Conservation (phyloP, 2,888 invertebrate genomes). For the Rambutsinella grinnellia region DNA sequence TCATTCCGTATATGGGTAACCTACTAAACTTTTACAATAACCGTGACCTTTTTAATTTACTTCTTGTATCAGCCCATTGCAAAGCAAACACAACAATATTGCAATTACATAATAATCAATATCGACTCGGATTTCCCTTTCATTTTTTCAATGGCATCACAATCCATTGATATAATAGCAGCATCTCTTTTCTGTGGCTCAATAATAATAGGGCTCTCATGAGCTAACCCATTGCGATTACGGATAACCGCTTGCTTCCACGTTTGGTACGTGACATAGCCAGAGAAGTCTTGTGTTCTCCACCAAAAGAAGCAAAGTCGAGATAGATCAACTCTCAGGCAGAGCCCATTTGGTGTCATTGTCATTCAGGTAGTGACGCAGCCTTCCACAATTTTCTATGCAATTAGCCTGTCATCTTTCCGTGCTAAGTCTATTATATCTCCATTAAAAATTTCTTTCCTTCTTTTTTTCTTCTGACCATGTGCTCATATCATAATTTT, state of each 20-base stretch:
- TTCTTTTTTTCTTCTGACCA: constrained; percentile 20
- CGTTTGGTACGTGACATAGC: too few relatives aligned
- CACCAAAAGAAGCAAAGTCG: too few relatives aligned
- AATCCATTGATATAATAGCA: too few relatives aligned
- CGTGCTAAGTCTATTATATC: not conserved
- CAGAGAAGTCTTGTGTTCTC: too few relatives aligned
- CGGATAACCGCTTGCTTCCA: too few relatives aligned
- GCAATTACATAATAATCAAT: not conserved
- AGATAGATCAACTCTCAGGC: not conserved
- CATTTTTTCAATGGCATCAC: not conserved
- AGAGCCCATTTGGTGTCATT: not conserved
- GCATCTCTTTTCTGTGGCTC: too few relatives aligned
- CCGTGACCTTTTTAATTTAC: constrained; percentile 39
- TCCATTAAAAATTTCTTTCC: not conserved
- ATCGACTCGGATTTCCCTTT: not conserved
- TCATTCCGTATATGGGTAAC: constrained; percentile 22
- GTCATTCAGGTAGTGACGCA: not conserved
- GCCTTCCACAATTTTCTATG: not conserved
- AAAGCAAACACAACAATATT: not conserved
- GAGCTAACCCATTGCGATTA: too few relatives aligned
- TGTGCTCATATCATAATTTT: constrained; percentile 29
- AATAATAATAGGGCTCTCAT: too few relatives aligned
- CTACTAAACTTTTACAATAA: constrained; percentile 38
- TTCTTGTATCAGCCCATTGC: constrained; percentile 6
- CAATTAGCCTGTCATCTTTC: not conserved